Conservation (phyloP, 1,140 invertebrate genomes). For the Calephelis nemesis region DNA sequence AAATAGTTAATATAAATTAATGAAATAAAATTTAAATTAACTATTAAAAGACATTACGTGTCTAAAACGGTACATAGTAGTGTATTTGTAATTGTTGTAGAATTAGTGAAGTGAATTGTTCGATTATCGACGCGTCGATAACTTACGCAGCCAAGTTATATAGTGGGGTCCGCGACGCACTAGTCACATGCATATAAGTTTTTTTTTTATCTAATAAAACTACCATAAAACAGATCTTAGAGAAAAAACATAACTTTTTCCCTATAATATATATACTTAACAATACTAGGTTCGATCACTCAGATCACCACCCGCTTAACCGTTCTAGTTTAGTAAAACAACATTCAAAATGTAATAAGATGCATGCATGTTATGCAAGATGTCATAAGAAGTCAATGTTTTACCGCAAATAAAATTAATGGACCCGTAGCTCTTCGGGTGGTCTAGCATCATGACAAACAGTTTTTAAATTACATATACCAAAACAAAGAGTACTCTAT, state of each 20-base stretch:
- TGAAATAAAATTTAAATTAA: conserved; percentile 66
- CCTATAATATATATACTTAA: too few species aligned
- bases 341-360: neutral
- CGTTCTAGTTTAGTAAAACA: neutral
- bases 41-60: conserved; percentile 69
- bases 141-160: conserved; percentile 36
- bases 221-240: neutral
- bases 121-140: conserved; percentile 41
- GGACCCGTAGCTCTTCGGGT: conserved; percentile 41
- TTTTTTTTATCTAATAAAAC: conserved; percentile 8
- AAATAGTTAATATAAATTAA: conserved; percentile 73
- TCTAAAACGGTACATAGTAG: conserved; percentile 77
- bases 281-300: too few species aligned
- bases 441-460: conserved; percentile 51
- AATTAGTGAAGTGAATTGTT: conserved; percentile 67
- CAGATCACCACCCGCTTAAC: too few species aligned
- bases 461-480: conserved; percentile 51
- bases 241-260: too few species aligned
- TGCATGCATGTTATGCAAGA: neutral
- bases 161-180: conserved; percentile 63
- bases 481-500: conserved; percentile 48
- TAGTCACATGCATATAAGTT: conserved; percentile 48
- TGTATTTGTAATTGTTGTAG: conserved; percentile 78
- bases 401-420: conserved; percentile 5
- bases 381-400: conserved; percentile 10